phyloP scores from a whole-genome alignment of 1,140 invertebrate species.

The Drosophila athabasca region DNA sequence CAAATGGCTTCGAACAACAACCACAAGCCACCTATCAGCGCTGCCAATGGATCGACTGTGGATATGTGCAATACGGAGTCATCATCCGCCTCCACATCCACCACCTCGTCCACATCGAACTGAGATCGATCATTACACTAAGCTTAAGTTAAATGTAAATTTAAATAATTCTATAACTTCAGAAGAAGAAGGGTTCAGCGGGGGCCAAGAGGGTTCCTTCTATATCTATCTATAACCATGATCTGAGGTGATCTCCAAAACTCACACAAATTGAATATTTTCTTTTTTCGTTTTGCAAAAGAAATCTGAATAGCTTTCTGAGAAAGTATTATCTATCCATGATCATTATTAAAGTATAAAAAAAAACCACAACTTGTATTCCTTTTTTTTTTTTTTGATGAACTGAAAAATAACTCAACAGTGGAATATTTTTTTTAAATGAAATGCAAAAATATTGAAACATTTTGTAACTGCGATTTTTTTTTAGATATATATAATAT shows the following conservation, averaged over 20 bases:
- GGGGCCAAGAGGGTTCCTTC: too few species aligned
- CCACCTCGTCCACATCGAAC: constrained; percentile 36
- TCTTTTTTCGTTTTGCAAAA: constrained; percentile 1
- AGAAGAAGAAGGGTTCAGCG: too few species aligned
- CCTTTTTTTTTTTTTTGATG: too few species aligned
- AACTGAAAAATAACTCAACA: too few species aligned
- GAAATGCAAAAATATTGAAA: too few species aligned
- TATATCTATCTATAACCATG: too few species aligned
- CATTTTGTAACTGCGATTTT: too few species aligned
- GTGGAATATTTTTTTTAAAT: too few species aligned
- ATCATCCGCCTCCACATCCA: constrained; percentile 32
- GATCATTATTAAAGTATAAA: too few species aligned
- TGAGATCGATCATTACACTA: neutral
- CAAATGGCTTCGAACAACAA: constrained; percentile 52
- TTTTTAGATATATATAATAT: too few species aligned
- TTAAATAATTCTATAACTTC: neutral
- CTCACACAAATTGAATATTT: constrained; percentile 2
- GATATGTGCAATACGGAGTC: constrained; percentile 45
- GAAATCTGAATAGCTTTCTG: constrained; percentile 6
- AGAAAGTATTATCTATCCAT: constrained; percentile 18
- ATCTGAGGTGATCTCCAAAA: too few species aligned
- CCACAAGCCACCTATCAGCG: constrained; percentile 8
- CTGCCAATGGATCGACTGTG: constrained; percentile 21
- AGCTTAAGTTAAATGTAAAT: neutral
- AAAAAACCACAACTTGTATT: too few species aligned